Base-by-base conservation (phyloP, 2,888 invertebrate species). In the Tenthredo notha region DNA sequence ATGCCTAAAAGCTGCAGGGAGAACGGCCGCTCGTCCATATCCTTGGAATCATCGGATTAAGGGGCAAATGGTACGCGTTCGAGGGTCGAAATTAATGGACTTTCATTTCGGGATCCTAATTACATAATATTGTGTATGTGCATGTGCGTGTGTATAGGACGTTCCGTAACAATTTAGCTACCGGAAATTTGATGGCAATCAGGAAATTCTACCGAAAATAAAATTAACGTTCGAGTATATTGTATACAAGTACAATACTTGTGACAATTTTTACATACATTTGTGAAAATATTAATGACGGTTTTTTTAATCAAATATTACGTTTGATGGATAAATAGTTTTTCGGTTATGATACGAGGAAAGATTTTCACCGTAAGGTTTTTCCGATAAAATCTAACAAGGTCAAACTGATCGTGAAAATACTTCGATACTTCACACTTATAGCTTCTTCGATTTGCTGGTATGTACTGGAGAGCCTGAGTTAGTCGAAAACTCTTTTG, bases 41-140 rank as follows among this genome's bases (percentile, higher is more conserved):
- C 29, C 78, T 78, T 58, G 58, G 78, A 54, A 78, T 78, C 54
- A 58, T 33, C 54, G 29, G 78, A 78, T 78, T 75, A 75, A 74
- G 43, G 75, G 50, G 25, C 47, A 29, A 50, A 21, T 47, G 47
- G 21, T 75, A 43, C 21, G 47, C 25, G 47, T 40, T 25, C 61
- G 61, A 61, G 61, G 61, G 61, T 61, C 25, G 25, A 61, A 61
- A 61, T 61, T 61, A 25, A 61, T 61, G 61, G 61, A 61, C 61
- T 61, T 61, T 61, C 61, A 25, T 61, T 61, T 25, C 25, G 75
- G 47, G 29, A 37, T 72, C 70, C 37, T 72, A 37, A 72, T 72
- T 72, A 61, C 25, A 25, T 61, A 61, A 61, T 25, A 54, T 54
- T 54, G n/a, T 25, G 61, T 61, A 10, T 25, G 10, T 2, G 21